Percentiles rank a stretch among this genome's conserved stretches.
Conservation (phyloP, 2,797 vertebrate genomes). For the Acanthurus leucopareius region DNA sequence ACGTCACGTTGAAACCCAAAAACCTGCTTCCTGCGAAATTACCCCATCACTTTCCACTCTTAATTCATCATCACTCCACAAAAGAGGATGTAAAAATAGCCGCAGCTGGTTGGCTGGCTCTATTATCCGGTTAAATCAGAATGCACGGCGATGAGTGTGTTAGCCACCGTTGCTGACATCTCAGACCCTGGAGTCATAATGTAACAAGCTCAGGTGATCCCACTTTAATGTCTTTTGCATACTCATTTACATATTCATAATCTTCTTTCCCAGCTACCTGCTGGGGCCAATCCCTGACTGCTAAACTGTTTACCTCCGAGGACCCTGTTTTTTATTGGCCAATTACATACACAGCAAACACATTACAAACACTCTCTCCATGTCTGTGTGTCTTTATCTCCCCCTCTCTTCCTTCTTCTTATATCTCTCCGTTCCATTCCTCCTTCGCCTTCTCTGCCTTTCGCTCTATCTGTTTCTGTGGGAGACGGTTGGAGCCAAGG, state of each 20-base stretch:
- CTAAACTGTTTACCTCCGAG: slow-evolving; percentile 84
- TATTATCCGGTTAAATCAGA: slow-evolving; percentile 73
- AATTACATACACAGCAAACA: slow-evolving; percentile 79
- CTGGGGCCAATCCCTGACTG: slow-evolving; percentile 75
- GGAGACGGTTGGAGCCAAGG: slow-evolving; percentile 78
- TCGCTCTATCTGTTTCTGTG: slow-evolving; percentile 76
- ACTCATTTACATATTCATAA: slow-evolving; percentile 83
- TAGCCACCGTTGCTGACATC: slow-evolving; percentile 72
- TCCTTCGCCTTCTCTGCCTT: slow-evolving; percentile 56
- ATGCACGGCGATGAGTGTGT: slow-evolving; percentile 70
- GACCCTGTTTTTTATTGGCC: slow-evolving; percentile 83
- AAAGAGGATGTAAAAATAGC: slow-evolving; percentile 73
- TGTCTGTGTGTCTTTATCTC: slow-evolving; percentile 60
- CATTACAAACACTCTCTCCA: slow-evolving; percentile 64
- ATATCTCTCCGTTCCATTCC: slow-evolving; percentile 57
- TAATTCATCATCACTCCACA: slow-evolving; percentile 71
- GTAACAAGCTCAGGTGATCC: slow-evolving; percentile 84
- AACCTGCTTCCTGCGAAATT: slow-evolving; percentile 55
- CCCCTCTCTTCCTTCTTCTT: slow-evolving; percentile 38
- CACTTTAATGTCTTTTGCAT: slow-evolving; percentile 78
- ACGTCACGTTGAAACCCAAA: slow-evolving; percentile 59
- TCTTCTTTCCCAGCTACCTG: slow-evolving; percentile 70
- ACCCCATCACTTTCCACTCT: slow-evolving; percentile 58
- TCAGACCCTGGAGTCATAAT: slow-evolving; percentile 76
- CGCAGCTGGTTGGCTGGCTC: slow-evolving; percentile 66